Conservation (phyloP, 1,140 invertebrate genomes). For the Heterodera schachtii region DNA sequence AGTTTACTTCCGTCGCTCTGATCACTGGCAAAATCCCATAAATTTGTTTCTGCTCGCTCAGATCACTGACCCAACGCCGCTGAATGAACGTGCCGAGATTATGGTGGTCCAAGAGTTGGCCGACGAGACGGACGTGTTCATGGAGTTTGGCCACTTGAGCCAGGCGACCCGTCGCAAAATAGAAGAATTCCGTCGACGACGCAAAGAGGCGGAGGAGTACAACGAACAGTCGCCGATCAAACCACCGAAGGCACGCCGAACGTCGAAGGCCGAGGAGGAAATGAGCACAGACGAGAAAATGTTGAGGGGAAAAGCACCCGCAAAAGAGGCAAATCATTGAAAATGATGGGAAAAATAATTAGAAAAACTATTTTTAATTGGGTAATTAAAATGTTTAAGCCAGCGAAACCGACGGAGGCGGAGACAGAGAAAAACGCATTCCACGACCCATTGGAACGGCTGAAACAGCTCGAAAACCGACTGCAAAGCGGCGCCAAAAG, state of each 20-base stretch:
- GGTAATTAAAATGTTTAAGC: slow-evolving; percentile 10
- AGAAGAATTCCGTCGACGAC: slow-evolving; percentile 59
- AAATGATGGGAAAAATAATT: not conserved
- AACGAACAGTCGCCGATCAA: slow-evolving; percentile 65
- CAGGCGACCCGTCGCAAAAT: slow-evolving; percentile 56
- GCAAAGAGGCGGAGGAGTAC: slow-evolving; percentile 66
- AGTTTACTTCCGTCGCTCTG: no score
- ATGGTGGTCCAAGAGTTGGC: slow-evolving; percentile 65
- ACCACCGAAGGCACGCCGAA: slow-evolving; percentile 56
- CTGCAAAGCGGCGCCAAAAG: slow-evolving; percentile 35
- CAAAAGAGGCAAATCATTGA: slow-evolving; percentile 14
- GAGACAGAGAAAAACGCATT: slow-evolving; percentile 42
- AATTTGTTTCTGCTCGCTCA: slow-evolving; percentile 27
- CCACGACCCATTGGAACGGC: slow-evolving; percentile 62
- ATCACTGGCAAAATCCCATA: no score
- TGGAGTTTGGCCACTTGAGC: slow-evolving; percentile 65
- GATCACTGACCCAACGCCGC: slow-evolving; percentile 63
- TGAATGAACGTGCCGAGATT: slow-evolving; percentile 63
- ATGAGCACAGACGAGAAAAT: slow-evolving; percentile 60
- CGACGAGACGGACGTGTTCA: slow-evolving; percentile 65
- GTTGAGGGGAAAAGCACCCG: slow-evolving; percentile 39
- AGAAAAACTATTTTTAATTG: not conserved
- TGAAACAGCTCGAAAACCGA: slow-evolving; percentile 58
- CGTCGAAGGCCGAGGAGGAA: slow-evolving; percentile 38
- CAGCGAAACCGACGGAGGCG: not conserved